Conservation (phyloP, 2,888 invertebrate species). For the Tetragonula carbonaria region DNA sequence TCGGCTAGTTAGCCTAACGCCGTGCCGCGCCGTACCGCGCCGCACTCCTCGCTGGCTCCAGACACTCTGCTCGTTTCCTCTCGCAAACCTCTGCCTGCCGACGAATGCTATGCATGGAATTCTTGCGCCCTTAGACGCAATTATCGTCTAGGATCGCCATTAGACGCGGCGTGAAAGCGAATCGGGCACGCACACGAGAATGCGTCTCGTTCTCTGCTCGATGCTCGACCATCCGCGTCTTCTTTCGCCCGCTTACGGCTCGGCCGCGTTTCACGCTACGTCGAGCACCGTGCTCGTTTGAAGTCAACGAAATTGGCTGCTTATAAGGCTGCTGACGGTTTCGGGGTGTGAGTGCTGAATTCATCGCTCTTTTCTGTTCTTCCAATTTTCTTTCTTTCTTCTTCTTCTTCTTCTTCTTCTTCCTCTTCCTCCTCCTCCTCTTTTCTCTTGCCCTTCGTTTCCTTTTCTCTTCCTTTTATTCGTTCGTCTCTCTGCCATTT, state of each 20-base stretch:
- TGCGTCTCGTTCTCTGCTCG: background rate
- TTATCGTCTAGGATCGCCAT: conserved; percentile 30
- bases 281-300: conserved; percentile 73
- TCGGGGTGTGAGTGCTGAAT: conserved; percentile 50
- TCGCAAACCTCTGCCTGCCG: background rate
- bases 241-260: conserved; percentile 41
- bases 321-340: conserved; percentile 39
- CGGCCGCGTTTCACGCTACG: conserved; percentile 77
- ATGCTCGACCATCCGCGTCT: conserved; percentile 50
- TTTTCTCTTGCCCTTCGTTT: background rate
- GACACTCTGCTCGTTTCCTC: conserved; percentile 67
- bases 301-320: conserved; percentile 74
- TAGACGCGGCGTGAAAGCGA: conserved; percentile 29
- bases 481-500: background rate
- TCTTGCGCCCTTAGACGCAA: conserved; percentile 31
- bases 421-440: background rate
- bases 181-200: conserved; percentile 12
- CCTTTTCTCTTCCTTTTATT: background rate
- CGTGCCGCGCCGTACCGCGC: background rate
- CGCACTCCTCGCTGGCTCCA: conserved; percentile 66
- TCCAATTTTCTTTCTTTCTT: background rate
- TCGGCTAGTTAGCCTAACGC: conserved; percentile 79
- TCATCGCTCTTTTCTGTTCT: conserved; percentile 7
- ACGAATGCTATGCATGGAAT: conserved; percentile 40
- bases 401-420: background rate